These are phyloP conservation scores for Pseudomugil tenellus DNA, from an alignment of 2,797 vertebrate species.

Conservation along the genomic window DNA sequence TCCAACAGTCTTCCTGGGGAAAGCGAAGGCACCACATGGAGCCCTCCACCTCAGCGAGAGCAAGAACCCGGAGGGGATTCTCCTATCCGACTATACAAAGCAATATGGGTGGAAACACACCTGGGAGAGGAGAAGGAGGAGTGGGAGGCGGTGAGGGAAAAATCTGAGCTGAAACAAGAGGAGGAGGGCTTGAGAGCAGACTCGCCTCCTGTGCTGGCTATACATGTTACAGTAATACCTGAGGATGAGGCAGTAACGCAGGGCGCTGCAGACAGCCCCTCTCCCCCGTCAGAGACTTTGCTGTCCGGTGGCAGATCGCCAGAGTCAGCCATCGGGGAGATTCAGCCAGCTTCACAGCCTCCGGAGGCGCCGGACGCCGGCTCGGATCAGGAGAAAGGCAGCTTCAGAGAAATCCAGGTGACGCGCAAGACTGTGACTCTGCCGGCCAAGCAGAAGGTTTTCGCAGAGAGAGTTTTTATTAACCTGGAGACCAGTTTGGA, in stretches of 20 bases:
- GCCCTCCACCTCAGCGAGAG: conserved; percentile 39
- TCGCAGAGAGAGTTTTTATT: conserved; percentile 62
- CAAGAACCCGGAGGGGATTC: conserved; percentile 41
- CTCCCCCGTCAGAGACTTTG: conserved; percentile 19
- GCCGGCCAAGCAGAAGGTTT: conserved; percentile 67
- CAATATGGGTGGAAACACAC: conserved; percentile 81
- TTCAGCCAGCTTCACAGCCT: conserved; percentile 38
- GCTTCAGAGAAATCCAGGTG: conserved; percentile 33
- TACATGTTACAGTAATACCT: conserved; percentile 73
- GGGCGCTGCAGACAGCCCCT: conserved; percentile 2
- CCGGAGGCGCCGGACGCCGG: conserved; percentile 33
- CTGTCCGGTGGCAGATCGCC: conserved; percentile 49
- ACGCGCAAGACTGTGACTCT: conserved; percentile 78
- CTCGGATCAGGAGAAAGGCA: conserved; percentile 45
- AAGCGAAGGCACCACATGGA: background rate
- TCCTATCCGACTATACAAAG: conserved; percentile 72
- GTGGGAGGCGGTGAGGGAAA: conserved; percentile 32
- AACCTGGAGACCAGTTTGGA: conserved; percentile 54
- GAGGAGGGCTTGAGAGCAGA: conserved; percentile 64
- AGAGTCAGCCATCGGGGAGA: conserved; percentile 46
- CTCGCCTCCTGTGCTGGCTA: conserved; percentile 69
- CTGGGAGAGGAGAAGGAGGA: conserved; percentile 67
- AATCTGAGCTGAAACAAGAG: conserved; percentile 19
- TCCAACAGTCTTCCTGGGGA: conserved; percentile 33
- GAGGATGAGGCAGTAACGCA: conserved; percentile 50